Base-by-base conservation (phyloP, 2,888 invertebrate species). In the Drosophila paracracens region DNA sequence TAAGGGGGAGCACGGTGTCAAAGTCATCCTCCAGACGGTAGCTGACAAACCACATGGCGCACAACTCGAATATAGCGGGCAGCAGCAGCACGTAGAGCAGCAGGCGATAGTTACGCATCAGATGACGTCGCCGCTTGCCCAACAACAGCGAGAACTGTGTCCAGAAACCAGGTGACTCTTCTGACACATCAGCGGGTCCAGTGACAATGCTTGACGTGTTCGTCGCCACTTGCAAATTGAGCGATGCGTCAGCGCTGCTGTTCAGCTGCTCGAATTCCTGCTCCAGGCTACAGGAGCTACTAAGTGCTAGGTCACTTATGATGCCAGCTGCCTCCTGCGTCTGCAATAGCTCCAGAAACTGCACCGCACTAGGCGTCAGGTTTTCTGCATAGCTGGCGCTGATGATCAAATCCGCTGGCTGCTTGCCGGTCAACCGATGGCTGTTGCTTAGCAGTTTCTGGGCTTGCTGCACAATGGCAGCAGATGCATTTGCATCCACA, bases 1-100 rank as follows among this genome's bases (percentile, higher is more conserved):
- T 92, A 0, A 96, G 92, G 8, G 89, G 92, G 46, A 96, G 91
- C 0, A 94, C 79, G 1, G 94, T 91, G 79, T 96, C 95, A 82
- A 94, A 94, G 85, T 95, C 95, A 8, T 95, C 94, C 4, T 95
- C 95, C 27, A 96, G 94, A 0, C 96, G 94, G 74, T 96, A 94
- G 89, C 94, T 94, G 31, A 96, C 95, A 93, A 96, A 96, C 50
- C 94, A 95, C 96, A 96, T 96, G n/a, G 96, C 95, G 27, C 94
- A 92, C 0, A 94, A 93, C 81, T 96, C 95, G 91, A 96, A 96
- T 66, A 96, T 79, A 0, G 95, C 94, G 0, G 96, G 96, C 67
- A 96, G 92, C 8, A 94, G 84, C 13, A 96, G 84, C 54, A 95
- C 94, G 73, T 95, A 94, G 75, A 95, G 93, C 43, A 95, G 88